Base-by-base conservation (phyloP, 2,113 vertebrate species). In the Pluvialis apricaria region DNA sequence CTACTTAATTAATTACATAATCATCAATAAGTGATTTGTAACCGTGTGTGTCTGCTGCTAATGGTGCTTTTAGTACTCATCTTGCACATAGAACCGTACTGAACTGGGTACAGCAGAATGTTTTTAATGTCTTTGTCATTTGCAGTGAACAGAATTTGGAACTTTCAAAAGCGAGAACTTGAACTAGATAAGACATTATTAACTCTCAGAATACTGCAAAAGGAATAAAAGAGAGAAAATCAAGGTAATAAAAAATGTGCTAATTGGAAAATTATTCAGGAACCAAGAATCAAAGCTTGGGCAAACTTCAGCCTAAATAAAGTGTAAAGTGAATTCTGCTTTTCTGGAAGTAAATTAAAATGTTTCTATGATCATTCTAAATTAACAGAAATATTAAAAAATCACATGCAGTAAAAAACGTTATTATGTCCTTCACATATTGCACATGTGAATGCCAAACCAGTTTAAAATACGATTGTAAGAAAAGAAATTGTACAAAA, bases 41-140 rank as follows among this genome's bases (percentile, higher is more conserved):
- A 55, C 66, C 78, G 13, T 42, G 68, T 38, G 7, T 60, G n/a
- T 75, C 64, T 91, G 55, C 26, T 89, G 45, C 6, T 92, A 76
- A 79, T 52, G 20, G 5, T 76, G 42, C 34, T 91, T 94, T 95
- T 81, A 92, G 61, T 78, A 89, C 91, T 96, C 76, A 88, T 81
- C 77, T 83, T 94, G 68, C 55, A 66, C 31, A 32, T 18, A 72
- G 19, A 94, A 26, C 13, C 69, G 26, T 79, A n/a, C 75, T 86
- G 44, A 62, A 80, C 36, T 85, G 2, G 40, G 36, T 86, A 79
- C 26, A 60, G 42, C n/a, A 75, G 60, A 71, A 78, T 64, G 16
- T 91, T 94, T 88, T 86, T 87, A 82, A 60, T 58, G 66, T 9
- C 57, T 78, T 75, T 38, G 24, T 93, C 51, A 65, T 85, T 58